Base-by-base conservation (phyloP, 2,888 invertebrate genomes). In the Patella caerulea region DNA sequence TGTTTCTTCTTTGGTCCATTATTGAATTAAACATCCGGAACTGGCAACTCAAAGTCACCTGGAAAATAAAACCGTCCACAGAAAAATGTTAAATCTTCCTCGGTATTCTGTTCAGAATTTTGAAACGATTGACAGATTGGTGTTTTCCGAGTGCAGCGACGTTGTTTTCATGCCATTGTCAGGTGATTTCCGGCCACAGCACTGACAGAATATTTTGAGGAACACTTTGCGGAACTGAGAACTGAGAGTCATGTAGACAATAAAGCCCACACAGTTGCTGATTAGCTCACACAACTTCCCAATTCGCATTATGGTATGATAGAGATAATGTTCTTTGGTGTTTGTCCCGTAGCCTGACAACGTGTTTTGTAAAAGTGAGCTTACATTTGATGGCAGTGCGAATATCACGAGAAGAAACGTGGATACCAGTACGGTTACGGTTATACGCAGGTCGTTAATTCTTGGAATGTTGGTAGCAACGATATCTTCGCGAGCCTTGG, bases 161-260 rank as follows among this genome's bases (percentile, higher is more conserved):
- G 7, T 0, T 0, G 45, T 45, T 45, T 7, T 0, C 7, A 45
- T 45, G 7, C 9, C 45, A 45, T 45, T 45, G 45, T 45, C 1
- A 45, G 7, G 1, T 9, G 45, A 9, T 9, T 45, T 45, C 45
- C 45, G 45, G 9, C 7, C 45, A 45, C 29, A 29, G 71, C 71
- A 71, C 29, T 17, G 24, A 4, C 71, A 15, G 7, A 71, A 71
- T 34, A 29, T 71, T 24, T 24, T 29, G 7, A 71, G 3, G n/a
- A 71, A 34, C 24, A 29, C 15, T 34, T 71, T 71, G 5, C 71
- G 17, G 19, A 71, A 71, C n/a, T 29, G 15, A 5, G 14, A 24
- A 34, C 71, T 34, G 29, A 71, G 71, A 17, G 34, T 71, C 29
- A 71, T 29, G 71, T 71, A 71, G 71, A 71, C 24, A 34, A 71